A percentile compares a stretch with the other conserved stretches of the same genome.
phyloP scores from a whole-genome alignment of 2,113 vertebrate genomes.

The Ranitomeya variabilis region DNA sequence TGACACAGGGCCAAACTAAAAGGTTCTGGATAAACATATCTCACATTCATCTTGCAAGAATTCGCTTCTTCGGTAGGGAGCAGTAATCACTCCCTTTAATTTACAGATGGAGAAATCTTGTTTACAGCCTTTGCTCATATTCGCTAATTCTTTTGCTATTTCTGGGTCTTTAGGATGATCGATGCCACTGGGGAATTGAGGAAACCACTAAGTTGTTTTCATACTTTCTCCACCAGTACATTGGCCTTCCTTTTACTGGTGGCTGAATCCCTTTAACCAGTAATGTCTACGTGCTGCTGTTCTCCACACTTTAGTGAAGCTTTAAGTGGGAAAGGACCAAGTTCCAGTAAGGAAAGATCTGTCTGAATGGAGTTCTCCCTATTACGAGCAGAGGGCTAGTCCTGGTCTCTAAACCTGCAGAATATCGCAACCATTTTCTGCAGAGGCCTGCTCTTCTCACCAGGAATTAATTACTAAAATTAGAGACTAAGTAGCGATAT shows the following conservation, averaged over 20 bases:
- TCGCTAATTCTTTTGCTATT: conserved; percentile 12
- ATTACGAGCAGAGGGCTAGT: neutral
- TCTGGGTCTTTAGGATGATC: conserved; percentile 29
- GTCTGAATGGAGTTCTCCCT: neutral
- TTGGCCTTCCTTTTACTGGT: neutral
- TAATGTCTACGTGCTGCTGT: neutral
- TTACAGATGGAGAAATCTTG: conserved; percentile 9
- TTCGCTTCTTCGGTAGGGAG: neutral
- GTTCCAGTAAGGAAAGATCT: conserved; percentile 11
- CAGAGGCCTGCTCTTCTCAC: neutral
- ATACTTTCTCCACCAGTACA: conserved; percentile 24
- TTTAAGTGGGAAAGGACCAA: neutral
- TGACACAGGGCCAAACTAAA: neutral
- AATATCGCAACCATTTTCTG: neutral
- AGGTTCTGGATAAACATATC: neutral
- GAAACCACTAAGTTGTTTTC: conserved; percentile 47
- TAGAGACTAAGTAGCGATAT: neutral
- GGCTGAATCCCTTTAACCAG: conserved; percentile 17
- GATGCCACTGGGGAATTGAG: conserved; percentile 7
- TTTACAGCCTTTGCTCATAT: conserved; percentile 24
- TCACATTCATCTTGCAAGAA: neutral
- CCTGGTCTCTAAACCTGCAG: neutral
- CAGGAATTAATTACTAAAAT: neutral
- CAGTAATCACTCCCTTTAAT: neutral
- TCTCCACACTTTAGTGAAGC: neutral